Base-by-base conservation (phyloP, 1,140 invertebrate species). In the Dendroctonus ponderosae region DNA sequence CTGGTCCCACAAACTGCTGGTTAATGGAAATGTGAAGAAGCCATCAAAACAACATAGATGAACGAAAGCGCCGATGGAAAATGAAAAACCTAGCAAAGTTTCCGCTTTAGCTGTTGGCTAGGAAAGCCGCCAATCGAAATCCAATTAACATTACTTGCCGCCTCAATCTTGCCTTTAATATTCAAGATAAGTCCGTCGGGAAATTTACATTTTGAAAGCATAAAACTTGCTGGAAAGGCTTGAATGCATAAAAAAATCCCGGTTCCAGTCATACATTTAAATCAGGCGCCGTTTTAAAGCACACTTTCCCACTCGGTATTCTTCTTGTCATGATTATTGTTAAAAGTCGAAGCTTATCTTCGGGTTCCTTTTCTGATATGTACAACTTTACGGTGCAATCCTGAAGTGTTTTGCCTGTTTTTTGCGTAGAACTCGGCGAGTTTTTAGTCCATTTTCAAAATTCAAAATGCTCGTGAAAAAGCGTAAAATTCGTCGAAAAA, bases 131-230 rank as follows among this genome's bases (percentile, higher is more conserved):
- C 26, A 43, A 12, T 42, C 46, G 8, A 60, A 51, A 49, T 4
- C 48, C 52, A 42, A 51, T 62, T 51, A 62, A 62, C 39, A 62
- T 62, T 37, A 42, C 37, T 14, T 14, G 48, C 12, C 48, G 38
- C 26, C 14, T 62, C 38, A 39, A 52, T 12, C 48, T 51, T 26
- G 42, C 49, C 6, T 60, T 62, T 62, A 62, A 62, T 62, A 62
- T 62, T 62, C 59, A 62, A 62, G 59, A 62, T 62, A 62, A 52
- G 59, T 62, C 39, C 59, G 50, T 52, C 14, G 42, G 42, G 52
- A 51, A 62, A 62, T 62, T 62, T 51, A 62, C 59, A 62, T 62
- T 62, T 62, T 62, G 59, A 62, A 62, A 62, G 59, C 59, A 62
- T 62, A 62, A 52, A 62, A 42, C 48, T 62, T 40, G 48, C 59